Conservation (phyloP, 2,797 vertebrate genomes). For the Acridotheres tristis region DNA sequence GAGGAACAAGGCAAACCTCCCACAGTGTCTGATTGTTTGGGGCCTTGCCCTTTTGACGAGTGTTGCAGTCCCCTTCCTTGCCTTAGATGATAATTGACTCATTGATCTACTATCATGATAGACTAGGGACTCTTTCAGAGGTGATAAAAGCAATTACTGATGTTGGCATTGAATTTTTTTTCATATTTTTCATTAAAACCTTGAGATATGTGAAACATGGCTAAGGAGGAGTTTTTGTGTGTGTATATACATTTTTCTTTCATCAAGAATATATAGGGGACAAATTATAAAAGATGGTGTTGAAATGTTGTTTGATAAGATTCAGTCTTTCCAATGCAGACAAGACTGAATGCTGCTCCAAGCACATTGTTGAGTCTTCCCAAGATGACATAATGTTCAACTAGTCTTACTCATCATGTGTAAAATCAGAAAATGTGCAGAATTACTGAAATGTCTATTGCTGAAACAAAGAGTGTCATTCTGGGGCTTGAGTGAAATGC, state of each 20-base stretch:
- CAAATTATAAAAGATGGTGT: background rate
- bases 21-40: background rate
- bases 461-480: background rate
- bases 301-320: background rate
- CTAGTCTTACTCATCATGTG: background rate
- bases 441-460: background rate
- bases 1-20: background rate
- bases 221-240: background rate
- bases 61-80: background rate
- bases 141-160: background rate
- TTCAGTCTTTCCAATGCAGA: background rate
- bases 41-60: background rate
- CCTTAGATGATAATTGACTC: background rate
- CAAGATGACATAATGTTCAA: background rate
- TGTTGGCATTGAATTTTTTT: background rate
- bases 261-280: background rate
- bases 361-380: background rate
- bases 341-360: background rate
- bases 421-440: background rate
- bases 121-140: background rate
- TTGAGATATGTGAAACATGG: background rate
- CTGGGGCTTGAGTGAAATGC: background rate
- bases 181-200: background rate
- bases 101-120: background rate
- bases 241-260: background rate